Percentiles rank a stretch among this genome's conserved stretches.
These are phyloP conservation scores for Clunio marinus DNA, from an alignment of 2,888 invertebrate species.

Conservation along the genomic window DNA sequence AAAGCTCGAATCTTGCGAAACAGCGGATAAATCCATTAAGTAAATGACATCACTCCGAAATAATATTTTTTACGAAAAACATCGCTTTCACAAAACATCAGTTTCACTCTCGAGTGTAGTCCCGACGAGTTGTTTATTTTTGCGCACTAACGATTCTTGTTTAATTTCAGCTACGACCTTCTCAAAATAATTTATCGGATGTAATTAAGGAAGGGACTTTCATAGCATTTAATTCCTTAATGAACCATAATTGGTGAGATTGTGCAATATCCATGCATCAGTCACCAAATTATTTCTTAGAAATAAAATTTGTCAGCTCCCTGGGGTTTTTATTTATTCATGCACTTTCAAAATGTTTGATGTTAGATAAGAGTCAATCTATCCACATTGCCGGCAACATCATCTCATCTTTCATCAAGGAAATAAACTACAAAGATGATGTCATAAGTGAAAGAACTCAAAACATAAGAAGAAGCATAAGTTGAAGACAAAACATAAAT, in stretches of 20 bases:
- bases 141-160: too few species aligned
- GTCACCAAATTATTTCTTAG: too few species aligned
- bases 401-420: too few species aligned
- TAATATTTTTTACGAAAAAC: not conserved
- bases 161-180: not conserved
- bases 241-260: too few species aligned
- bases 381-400: not conserved
- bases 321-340: too few species aligned
- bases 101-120: not conserved
- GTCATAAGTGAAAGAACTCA: slow-evolving; percentile 27
- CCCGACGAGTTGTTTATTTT: not conserved
- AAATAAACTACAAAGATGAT: slow-evolving; percentile 5
- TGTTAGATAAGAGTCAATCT: too few species aligned
- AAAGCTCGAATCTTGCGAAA: slow-evolving; percentile 18
- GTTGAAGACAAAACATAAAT: not conserved
- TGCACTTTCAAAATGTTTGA: too few species aligned
- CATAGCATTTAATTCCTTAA: too few species aligned
- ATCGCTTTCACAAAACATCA: slow-evolving; percentile 11
- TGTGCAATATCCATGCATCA: too few species aligned
- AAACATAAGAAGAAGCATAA: not conserved
- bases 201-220: too few species aligned
- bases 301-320: too few species aligned
- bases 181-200: too few species aligned
- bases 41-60: slow-evolving; percentile 29
- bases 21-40: slow-evolving; percentile 30